phyloP scores from a whole-genome alignment of 2,113 vertebrate genomes.

The Ovis aries region ARS-UI_Ramb_v3.0 NC_056074.1:27548501-27549000 shows the following conservation, averaged over 20 bases:
- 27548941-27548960: not conserved
- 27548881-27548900: not conserved
- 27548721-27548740: not conserved
- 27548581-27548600: not conserved
- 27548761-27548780: not conserved
- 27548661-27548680: fast-evolving
- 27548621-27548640: not conserved
- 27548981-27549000: not conserved
- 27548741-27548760: not conserved
- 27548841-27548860: not conserved
- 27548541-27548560: not conserved
- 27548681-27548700: not conserved
- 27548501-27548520: not conserved
- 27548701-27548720: not conserved
- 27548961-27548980: not conserved
- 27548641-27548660: not conserved
- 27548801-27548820: not conserved
- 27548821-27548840: not conserved
- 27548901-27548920: not conserved
- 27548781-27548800: not conserved
- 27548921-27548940: not conserved
- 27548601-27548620: not conserved
- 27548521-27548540: not conserved
- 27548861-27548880: not conserved
- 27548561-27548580: not conserved